These are phyloP conservation scores for Dicentrarchus labrax DNA, from an alignment of 2,113 vertebrate genomes.

Conservation along the genomic window DNA sequence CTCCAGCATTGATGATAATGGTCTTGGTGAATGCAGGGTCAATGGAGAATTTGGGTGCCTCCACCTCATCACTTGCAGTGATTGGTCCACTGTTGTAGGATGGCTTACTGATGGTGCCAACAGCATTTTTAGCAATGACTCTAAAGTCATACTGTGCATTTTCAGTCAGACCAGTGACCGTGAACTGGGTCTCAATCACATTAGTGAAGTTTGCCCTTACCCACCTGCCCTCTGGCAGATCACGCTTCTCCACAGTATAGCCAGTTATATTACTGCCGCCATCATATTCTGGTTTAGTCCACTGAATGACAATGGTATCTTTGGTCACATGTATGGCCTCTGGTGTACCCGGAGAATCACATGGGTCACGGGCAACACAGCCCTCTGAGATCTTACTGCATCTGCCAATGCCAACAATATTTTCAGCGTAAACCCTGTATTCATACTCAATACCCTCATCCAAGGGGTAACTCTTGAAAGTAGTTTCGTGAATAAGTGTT, in stretches of 20 bases:
- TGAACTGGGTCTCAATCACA: constrained; percentile 97
- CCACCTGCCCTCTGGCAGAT: constrained; percentile 98
- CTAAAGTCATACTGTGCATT: constrained; percentile 97
- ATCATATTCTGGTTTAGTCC: constrained; percentile 97
- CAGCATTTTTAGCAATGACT: constrained; percentile 97
- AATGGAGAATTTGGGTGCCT: constrained; percentile 95
- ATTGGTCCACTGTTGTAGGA: constrained; percentile 98
- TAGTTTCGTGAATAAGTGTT: constrained; percentile 92
- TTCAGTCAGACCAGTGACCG: constrained; percentile 94
- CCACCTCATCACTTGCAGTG: constrained; percentile 92
- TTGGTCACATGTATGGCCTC: constrained; percentile 93
- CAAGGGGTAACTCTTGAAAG: constrained; percentile 92
- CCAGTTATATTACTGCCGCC: constrained; percentile 97
- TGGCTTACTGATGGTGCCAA: constrained; percentile 93
- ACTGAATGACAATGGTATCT: constrained; percentile 92
- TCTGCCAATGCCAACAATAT: constrained; percentile 96
- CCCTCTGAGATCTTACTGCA: constrained; percentile 97
- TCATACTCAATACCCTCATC: constrained; percentile 98
- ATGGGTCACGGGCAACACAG: constrained; percentile 94
- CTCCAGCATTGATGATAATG: constrained; percentile 92
- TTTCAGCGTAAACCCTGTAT: constrained; percentile 96
- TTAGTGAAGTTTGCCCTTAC: constrained; percentile 98
- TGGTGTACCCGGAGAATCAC: constrained; percentile 95
- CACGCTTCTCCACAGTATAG: constrained; percentile 96
- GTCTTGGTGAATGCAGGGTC: constrained; percentile 95